Evolutionary conservation across 2,888 invertebrate species (phyloP).

Genomic region (Tromatobia lineatoria): DNA sequence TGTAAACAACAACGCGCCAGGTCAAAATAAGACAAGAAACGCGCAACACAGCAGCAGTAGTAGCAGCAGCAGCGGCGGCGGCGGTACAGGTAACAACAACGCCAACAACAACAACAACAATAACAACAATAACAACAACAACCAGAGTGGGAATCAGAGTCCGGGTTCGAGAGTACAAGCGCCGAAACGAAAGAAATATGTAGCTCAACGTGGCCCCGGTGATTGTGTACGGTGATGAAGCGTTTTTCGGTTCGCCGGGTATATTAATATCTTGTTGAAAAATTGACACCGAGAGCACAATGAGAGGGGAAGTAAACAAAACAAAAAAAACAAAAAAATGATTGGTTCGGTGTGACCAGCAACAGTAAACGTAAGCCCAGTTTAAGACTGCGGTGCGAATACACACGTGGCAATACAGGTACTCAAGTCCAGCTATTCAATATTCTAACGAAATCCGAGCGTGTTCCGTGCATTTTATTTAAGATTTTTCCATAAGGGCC

Average conservation of each 20-base stretch:
- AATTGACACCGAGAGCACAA: conserved; percentile 33
- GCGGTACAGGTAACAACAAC: conserved; percentile 4
- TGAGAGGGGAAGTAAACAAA: not conserved
- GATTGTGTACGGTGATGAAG: conserved; percentile 85
- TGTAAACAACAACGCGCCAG: conserved; percentile 72
- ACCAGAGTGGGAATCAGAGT: conserved; percentile 80
- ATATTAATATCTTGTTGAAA: conserved; percentile 46
- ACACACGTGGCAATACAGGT: conserved; percentile 72
- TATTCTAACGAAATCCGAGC: conserved; percentile 53
- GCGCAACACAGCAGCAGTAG: conserved; percentile 59
- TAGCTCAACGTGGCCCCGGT: conserved; percentile 79
- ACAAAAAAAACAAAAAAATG: too few species aligned
- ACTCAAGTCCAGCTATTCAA: conserved; percentile 61
- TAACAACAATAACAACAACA: conserved; percentile 78
- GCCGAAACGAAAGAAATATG: conserved; percentile 83
- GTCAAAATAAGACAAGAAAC: conserved; percentile 62
- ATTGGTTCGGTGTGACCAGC: not conserved
- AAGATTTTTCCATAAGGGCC: conserved; percentile 49
- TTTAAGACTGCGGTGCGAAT: conserved; percentile 2
- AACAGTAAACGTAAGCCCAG: not conserved
- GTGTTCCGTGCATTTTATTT: conserved; percentile 55
- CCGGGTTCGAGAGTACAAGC: conserved; percentile 79
- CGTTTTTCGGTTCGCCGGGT: conserved; percentile 50
- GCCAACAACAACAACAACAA: conserved; percentile 60
- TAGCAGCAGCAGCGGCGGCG: conserved; percentile 48